Evolutionary conservation across 2,797 vertebrate genomes (phyloP), one percentile per base, ranked within the genome.

Genomic region (Anas acuta): DNA sequence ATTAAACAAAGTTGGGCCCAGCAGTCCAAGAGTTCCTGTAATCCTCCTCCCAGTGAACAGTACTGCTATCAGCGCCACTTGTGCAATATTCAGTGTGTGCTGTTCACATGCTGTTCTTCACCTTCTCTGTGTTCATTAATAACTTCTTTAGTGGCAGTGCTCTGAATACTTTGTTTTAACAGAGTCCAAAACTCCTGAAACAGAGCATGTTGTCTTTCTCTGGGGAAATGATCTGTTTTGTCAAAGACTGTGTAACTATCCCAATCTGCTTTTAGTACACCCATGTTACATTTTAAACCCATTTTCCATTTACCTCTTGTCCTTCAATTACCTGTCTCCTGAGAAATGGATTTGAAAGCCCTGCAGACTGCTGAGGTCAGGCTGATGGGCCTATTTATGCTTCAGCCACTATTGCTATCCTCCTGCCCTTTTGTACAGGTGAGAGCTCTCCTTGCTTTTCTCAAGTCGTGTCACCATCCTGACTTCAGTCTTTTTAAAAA

Each of bases 321-420:
- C 57, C 47, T 87, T 82, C 61, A 76, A 5, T 84, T 90, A 49
- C 37, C 84, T 13, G 51, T 82, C 74, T 85, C 56, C 53, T 89
- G 78, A 85, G 71, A 89, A 89, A 43, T 13, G 17, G 61, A 85
- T 33, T 41, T 61, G 84, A 45, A 87, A 89, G 84, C 56, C 82
- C 45, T 70, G 41, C 78, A 67, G 78, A 25, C 72, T 74, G 3
- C 33, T 77, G 75, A 89, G 72, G 61, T 89, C 53, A 33, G 76
- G 61, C 78, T 85, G 49, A 66, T 73, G 45, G 61, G 22, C 39
- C 54, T 71, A 33, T 76, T 92, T 54, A 18, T 72, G 23, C 78
- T 79, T 89, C 80, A 79, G 0, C 76, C 72, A 3, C 57, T 84
- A 79, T 58, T 67, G 21, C 56, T 69, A 17, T n/a, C 53, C 43